Evolutionary conservation across 1,140 invertebrate species (phyloP).

Genomic region (Dysdera silvatica): DNA sequence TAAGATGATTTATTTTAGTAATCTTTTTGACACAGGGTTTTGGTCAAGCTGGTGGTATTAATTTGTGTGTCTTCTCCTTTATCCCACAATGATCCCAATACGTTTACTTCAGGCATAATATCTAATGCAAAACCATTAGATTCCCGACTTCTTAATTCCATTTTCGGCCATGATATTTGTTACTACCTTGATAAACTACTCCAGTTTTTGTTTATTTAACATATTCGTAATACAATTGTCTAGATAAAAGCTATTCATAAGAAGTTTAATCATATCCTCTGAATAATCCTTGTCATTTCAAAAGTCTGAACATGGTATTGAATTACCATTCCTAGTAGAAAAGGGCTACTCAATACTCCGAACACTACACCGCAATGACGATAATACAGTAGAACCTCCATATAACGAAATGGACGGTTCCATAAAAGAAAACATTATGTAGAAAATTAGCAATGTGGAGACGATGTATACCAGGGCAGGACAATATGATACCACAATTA

Average conservation of each 20-base stretch:
- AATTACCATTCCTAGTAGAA: slow-evolving; percentile 1
- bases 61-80: slow-evolving; percentile 6
- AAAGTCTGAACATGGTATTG: not conserved
- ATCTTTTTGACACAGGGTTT: not conserved
- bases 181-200: not conserved
- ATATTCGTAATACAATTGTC: slow-evolving; percentile 9
- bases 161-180: not conserved
- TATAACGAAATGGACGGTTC: too few species aligned
- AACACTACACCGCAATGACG: slow-evolving; percentile 5
- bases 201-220: not conserved
- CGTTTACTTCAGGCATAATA: not conserved
- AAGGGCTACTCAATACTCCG: slow-evolving; percentile 3
- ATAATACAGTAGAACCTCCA: not conserved
- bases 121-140: not conserved
- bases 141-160: slow-evolving; percentile 3
- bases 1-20: slow-evolving; percentile 1
- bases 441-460: too few species aligned
- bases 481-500: too few species aligned
- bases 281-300: not conserved
- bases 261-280: not conserved
- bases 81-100: not conserved
- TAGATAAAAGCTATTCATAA: slow-evolving; percentile 2
- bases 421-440: too few species aligned
- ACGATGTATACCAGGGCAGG: too few species aligned
- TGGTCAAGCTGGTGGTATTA: not conserved